Percentiles rank a stretch among this genome's conserved stretches.
These are phyloP conservation scores for Cephalopholis sonnerati DNA, from an alignment of 2,113 vertebrate genomes.

Conservation along the genomic window DNA sequence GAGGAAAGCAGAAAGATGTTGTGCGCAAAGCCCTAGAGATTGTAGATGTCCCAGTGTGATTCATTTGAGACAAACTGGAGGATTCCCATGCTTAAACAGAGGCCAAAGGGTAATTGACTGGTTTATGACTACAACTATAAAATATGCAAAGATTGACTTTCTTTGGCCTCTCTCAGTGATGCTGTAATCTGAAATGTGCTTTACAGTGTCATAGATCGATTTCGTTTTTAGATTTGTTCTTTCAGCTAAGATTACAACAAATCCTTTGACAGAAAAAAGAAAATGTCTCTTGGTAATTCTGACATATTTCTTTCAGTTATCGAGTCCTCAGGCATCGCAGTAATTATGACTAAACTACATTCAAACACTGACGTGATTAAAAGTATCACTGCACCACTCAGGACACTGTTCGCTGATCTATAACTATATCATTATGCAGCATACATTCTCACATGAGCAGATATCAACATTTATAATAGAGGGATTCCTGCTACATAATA, in stretches of 20 bases:
- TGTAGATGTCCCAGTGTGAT: neutral
- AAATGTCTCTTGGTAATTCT: constrained; percentile 40
- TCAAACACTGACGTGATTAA: constrained; percentile 31
- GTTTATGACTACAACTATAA: neutral
- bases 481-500: constrained; percentile 37
- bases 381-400: neutral
- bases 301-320: constrained; percentile 38
- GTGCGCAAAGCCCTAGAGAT: neutral
- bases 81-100: constrained; percentile 1
- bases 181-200: neutral
- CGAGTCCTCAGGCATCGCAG: constrained; percentile 34
- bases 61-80: neutral
- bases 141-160: neutral
- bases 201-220: neutral
- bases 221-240: neutral
- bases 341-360: constrained; percentile 45
- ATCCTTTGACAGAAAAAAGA: neutral
- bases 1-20: constrained; percentile 10
- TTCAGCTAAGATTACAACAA: constrained; percentile 9
- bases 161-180: neutral
- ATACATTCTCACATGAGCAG: constrained; percentile 13
- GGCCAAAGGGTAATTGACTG: constrained; percentile 17
- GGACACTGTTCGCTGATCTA: neutral
- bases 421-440: neutral
- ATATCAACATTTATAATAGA: constrained; percentile 1